Conservation (phyloP, 2,113 vertebrate species). For the Cyanistes caeruleus region DNA sequence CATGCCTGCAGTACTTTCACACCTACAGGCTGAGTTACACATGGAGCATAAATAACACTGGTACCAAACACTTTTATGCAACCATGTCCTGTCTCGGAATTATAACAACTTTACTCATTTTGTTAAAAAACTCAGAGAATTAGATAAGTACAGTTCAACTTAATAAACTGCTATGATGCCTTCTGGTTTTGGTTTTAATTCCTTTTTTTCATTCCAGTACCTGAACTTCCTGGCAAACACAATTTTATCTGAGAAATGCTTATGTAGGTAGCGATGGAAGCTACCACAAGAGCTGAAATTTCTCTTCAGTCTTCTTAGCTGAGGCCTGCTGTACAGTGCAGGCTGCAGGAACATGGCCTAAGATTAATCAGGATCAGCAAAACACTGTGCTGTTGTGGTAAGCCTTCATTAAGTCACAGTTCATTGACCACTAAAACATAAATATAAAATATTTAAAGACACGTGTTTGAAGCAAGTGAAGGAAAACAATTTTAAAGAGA, state of each 20-base stretch:
- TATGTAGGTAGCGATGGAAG: background rate
- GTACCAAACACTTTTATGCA: background rate
- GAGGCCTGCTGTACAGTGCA: background rate
- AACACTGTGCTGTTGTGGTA: background rate
- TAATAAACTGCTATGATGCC: background rate
- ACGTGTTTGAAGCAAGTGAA: background rate
- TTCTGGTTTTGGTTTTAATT: background rate
- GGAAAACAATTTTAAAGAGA: slow-evolving; percentile 3
- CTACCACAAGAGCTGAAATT: background rate
- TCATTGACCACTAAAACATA: background rate
- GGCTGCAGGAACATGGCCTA: background rate
- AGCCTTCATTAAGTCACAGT: background rate
- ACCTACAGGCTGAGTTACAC: background rate
- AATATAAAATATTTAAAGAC: background rate
- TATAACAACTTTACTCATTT: background rate
- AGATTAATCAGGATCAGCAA: background rate
- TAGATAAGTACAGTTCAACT: background rate
- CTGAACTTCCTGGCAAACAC: background rate
- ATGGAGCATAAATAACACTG: background rate
- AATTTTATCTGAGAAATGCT: background rate
- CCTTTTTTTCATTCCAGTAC: background rate
- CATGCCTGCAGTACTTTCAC: background rate
- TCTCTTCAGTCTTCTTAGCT: background rate
- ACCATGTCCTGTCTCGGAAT: background rate
- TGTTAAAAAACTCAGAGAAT: background rate